Percentiles rank a stretch among this genome's conserved stretches.
Evolutionary conservation across 2,797 vertebrate genomes (phyloP).

Genomic region (Huso huso): DNA sequence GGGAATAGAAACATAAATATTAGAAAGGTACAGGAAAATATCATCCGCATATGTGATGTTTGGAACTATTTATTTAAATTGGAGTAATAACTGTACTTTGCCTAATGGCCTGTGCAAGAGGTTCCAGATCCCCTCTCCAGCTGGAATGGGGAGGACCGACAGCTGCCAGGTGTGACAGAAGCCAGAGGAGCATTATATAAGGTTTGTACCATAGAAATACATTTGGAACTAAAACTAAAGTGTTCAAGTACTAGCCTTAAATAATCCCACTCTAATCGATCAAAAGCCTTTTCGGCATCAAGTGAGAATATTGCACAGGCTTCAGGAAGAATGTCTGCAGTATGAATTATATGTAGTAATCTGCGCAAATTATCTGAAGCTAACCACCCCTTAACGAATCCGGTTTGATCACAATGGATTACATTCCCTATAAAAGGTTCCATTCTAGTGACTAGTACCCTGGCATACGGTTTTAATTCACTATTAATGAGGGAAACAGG

Average conservation of each 20-base stretch:
- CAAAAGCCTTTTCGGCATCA: slow-evolving; percentile 6
- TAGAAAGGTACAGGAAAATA: slow-evolving; percentile 2
- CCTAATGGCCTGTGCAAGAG: slow-evolving; percentile 6
- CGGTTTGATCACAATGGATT: slow-evolving; percentile 4
- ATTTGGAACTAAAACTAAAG: not conserved
- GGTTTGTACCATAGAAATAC: not conserved
- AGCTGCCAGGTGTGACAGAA: not conserved
- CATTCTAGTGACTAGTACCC: not conserved
- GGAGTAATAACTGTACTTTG: not conserved
- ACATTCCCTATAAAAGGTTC: not conserved
- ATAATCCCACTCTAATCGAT: slow-evolving; percentile 1
- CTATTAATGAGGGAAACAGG: not conserved
- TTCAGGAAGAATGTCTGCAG: not conserved
- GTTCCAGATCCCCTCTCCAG: slow-evolving; percentile 5
- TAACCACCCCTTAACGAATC: not conserved
- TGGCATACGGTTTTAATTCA: not conserved
- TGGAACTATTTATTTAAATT: not conserved
- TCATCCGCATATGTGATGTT: not conserved
- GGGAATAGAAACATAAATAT: slow-evolving; percentile 1
- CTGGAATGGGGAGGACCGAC: not conserved
- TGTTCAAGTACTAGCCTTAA: slow-evolving; percentile 5
- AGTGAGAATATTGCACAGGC: slow-evolving; percentile 5
- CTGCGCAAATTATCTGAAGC: slow-evolving; percentile 3
- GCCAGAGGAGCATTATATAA: slow-evolving; percentile 2
- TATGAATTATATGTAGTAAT: not conserved